Base-by-base conservation (phyloP, 2,113 vertebrate genomes). In the Pachypanchax playfairii region DNA sequence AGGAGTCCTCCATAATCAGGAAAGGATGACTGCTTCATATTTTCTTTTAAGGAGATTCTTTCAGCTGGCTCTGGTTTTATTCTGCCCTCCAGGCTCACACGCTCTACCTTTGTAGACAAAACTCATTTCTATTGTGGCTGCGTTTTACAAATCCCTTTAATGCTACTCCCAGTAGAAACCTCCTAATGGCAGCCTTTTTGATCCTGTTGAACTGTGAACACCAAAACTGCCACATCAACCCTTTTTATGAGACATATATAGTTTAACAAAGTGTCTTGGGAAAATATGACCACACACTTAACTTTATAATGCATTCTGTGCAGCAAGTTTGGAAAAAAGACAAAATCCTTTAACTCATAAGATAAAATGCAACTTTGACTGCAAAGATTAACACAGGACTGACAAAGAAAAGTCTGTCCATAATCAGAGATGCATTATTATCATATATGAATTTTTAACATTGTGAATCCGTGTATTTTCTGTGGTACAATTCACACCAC, bases 71-170 rank as follows among this genome's bases (percentile, higher is more conserved):
- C 43, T 44, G 65, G 67, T 70, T 78, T 82, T 67, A 77, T 74
- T 85, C 64, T 68, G 54, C 65, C 77, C 70, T 52, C 54, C 48
- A 71, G 85, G 69, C 83, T 73, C 72, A 69, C 65, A 64, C 51
- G 51, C 52, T 54, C 25, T 36, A 76, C 82, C 78, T 84, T 82
- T 80, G 73, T 82, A 84, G 78, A 75, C 84, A 79, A 76, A 80
- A 76, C 65, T 71, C 60, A 64, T 76, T 74, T 75, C 55, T 65
- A 83, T 63, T 75, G 74, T 76, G 61, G 35, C 50, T 63, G 62
- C 61, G 60, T 79, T 81, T 74, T 81, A 81, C 75, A 85, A 88
- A 86, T 70, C 59, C 42, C 51, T 81, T 79, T 85, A 70, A 85
- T 54, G 60, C 55, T 52, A 12, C 55, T 79, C 82, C 77, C 75